Base-by-base conservation (phyloP, 2,797 vertebrate genomes). In the Channa striata region DNA sequence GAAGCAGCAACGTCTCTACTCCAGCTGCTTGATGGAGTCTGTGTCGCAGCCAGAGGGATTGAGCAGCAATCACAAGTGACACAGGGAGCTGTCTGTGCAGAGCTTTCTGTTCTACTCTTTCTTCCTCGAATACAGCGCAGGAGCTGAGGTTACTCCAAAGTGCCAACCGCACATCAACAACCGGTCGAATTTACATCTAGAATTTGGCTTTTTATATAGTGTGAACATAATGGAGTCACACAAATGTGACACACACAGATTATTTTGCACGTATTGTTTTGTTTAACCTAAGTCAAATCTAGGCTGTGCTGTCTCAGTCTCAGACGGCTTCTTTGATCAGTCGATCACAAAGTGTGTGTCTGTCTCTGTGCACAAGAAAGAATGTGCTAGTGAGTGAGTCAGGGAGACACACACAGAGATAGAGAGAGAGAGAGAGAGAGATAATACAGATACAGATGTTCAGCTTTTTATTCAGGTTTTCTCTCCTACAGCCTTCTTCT, bases 1-100 rank as follows among this genome's bases (percentile, higher is more conserved):
- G 56, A 73, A 83, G 70, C 56, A 74, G 70, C 34, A 4, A 47
- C 10, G 33, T 70, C 65, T 76, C 81, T 84, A 64, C 71, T 81
- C 73, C 84, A 86, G 80, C 84, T 90, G 90, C 70, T 78, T 14
- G 2, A 61, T 68, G 65, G 76, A 59, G 61, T 78, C 59, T 80
- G 40, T 39, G 53, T 70, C 25, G 9, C 72, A 85, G 78, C 60
- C 73, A 49, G 40, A 78, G 68, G 68, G 74, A 71, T 53, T 11
- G 20, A 85, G 60, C 40, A 66, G 63, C 61, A 78, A 78, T 71
- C 67, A 63, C 53, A 63, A 56, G 62, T 53, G 67, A 68, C 59
- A 68, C 59, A 71, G 20, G n/a, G 14, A 40, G 48, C 37, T 65
- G 37, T 59, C 6, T 47, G 21, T 68, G 48, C 46, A 51, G 37